Conservation (phyloP, 1,140 invertebrate species). For the Cotesia typhae region DNA sequence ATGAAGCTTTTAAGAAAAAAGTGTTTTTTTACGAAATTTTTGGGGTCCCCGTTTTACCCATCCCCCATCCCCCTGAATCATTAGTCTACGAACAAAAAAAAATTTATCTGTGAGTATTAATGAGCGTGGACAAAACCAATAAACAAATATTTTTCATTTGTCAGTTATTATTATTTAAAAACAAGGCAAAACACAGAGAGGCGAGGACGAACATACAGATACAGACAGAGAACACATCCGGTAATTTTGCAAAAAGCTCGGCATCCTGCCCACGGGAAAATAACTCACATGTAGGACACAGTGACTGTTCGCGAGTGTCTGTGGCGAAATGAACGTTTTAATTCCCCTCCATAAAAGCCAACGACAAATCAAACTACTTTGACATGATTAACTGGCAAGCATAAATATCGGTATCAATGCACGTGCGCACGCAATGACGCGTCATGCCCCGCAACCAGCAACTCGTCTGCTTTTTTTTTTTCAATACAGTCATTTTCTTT, state of each 20-base stretch:
- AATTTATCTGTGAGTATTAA: neutral
- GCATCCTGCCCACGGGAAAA: slow-evolving; percentile 45
- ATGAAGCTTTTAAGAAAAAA: no score
- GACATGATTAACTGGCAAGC: slow-evolving; percentile 66
- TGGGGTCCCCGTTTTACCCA: no score
- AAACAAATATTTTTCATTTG: slow-evolving; percentile 4
- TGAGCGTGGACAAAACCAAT: neutral
- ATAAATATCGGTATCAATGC: slow-evolving; percentile 67
- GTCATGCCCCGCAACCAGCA: slow-evolving; percentile 46
- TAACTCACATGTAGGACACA: slow-evolving; percentile 56
- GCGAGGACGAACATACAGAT: neutral
- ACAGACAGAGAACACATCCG: slow-evolving; percentile 43
- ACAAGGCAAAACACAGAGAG: no score
- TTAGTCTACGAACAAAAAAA: neutral
- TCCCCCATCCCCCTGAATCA: no score
- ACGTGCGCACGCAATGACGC: slow-evolving; percentile 61
- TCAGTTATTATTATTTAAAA: slow-evolving; percentile 42
- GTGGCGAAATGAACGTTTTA: slow-evolving; percentile 67
- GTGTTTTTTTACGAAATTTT: no score
- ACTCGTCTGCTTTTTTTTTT: slow-evolving; percentile 41
- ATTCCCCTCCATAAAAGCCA: slow-evolving; percentile 66
- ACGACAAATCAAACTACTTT: slow-evolving; percentile 66
- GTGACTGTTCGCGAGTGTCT: slow-evolving; percentile 63
- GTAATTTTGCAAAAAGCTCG: slow-evolving; percentile 63
- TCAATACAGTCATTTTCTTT: slow-evolving; percentile 18